Evolutionary conservation across 2,888 invertebrate species (phyloP).

Genomic region (Anticlea derivata): DNA sequence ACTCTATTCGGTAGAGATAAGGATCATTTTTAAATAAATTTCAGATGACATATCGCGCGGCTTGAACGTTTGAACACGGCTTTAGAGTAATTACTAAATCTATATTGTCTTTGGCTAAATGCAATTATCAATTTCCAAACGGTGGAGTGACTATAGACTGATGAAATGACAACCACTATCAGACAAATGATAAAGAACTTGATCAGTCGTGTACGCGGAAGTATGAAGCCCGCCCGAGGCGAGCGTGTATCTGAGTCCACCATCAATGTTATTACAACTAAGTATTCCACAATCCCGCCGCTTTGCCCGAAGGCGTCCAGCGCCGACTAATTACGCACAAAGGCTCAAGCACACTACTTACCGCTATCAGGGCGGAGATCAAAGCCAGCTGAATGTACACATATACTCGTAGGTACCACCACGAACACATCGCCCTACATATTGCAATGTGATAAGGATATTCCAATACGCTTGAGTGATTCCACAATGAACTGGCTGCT

Average conservation of each 20-base stretch:
- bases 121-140: too few species aligned
- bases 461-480: slow-evolving; percentile 4
- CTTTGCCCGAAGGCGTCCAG: slow-evolving; percentile 16
- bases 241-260: background rate
- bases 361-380: slow-evolving; percentile 12
- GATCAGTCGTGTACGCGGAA: too few species aligned
- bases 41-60: too few species aligned
- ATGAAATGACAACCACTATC: too few species aligned
- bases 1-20: too few species aligned
- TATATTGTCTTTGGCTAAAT: too few species aligned
- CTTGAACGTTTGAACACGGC: too few species aligned
- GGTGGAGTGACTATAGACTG: too few species aligned
- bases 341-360: slow-evolving; percentile 17
- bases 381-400: background rate
- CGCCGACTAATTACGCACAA: slow-evolving; percentile 15
- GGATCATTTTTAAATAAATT: too few species aligned
- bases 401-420: background rate
- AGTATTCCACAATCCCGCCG: background rate
- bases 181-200: too few species aligned
- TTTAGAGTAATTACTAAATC: too few species aligned
- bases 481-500: slow-evolving; percentile 5
- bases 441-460: slow-evolving; percentile 8
- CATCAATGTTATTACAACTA: background rate
- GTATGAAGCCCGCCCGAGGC: background rate
- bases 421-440: slow-evolving; percentile 1